Evolutionary conservation across 2,113 vertebrate species (phyloP).

Genomic region (Melanerpes formicivorus): DNA sequence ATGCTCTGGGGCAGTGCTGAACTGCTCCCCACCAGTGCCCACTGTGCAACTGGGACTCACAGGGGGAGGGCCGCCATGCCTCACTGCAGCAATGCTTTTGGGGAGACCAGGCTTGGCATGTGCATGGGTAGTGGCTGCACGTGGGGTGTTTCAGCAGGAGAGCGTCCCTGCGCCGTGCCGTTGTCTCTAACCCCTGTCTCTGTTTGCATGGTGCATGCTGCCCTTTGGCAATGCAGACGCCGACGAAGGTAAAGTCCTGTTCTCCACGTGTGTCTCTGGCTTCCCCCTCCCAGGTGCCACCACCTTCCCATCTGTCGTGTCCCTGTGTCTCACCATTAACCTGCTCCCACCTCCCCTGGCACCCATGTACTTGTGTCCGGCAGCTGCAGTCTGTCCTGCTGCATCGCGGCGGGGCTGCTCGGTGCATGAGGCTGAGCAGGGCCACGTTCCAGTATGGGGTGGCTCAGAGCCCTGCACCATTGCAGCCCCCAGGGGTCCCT

Average conservation of each 20-base stretch:
- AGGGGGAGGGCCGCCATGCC: rapidly evolving
- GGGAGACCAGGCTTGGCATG: background rate
- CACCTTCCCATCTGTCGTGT: rapidly evolving
- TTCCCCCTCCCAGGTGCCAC: background rate
- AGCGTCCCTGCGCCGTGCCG: background rate
- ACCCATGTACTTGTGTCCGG: background rate
- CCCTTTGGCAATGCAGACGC: constrained; percentile 90
- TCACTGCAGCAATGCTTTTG: rapidly evolving
- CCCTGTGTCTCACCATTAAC: constrained; percentile 39
- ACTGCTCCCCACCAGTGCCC: background rate
- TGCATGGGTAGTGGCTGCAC: background rate
- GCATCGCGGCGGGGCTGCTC: rapidly evolving
- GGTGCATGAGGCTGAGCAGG: background rate
- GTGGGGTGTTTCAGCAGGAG: background rate
- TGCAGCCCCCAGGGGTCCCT: background rate
- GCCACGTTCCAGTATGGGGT: rapidly evolving
- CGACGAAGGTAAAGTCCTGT: constrained; percentile 90
- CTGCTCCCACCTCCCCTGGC: background rate
- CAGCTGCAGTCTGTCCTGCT: background rate
- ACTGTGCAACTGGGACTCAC: rapidly evolving
- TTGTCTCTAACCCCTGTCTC: constrained; percentile 85
- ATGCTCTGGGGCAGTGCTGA: rapidly evolving
- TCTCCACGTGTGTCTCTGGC: background rate
- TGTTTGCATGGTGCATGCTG: constrained; percentile 98
- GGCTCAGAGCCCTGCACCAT: background rate